phyloP scores from a whole-genome alignment of 2,888 invertebrate genomes.

The Melikaiella ostensackeni region DNA sequence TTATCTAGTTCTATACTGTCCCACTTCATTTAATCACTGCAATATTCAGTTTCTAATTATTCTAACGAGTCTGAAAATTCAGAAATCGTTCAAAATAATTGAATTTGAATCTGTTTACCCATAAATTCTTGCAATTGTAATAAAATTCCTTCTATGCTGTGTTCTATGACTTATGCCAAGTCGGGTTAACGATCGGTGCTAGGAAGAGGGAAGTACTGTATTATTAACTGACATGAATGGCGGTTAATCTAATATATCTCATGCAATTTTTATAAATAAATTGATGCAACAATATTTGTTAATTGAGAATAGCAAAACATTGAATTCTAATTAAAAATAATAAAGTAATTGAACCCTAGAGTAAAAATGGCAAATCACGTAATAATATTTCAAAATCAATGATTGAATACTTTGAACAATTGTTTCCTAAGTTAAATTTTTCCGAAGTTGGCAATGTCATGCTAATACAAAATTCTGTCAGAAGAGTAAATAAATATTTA shows the following conservation, averaged over 20 bases:
- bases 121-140: background rate
- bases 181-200: slow-evolving; percentile 37
- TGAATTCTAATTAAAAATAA: background rate
- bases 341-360: background rate
- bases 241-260: background rate
- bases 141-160: slow-evolving; percentile 2
- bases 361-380: background rate
- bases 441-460: background rate
- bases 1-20: too few relatives aligned
- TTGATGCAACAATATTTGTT: background rate
- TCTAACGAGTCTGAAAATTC: background rate
- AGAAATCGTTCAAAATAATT: background rate
- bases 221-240: slow-evolving; percentile 15
- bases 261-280: background rate
- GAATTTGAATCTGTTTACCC: background rate
- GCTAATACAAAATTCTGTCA: background rate
- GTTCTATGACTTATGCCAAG: slow-evolving; percentile 21
- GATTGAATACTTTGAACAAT: background rate
- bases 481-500: background rate
- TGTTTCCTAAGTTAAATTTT: background rate
- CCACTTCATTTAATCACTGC: too few relatives aligned
- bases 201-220: slow-evolving; percentile 15
- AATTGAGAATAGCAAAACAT: background rate
- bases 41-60: too few relatives aligned
- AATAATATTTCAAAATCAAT: background rate